Conservation (phyloP, 2,888 invertebrate species). For the Altica lythri region DNA sequence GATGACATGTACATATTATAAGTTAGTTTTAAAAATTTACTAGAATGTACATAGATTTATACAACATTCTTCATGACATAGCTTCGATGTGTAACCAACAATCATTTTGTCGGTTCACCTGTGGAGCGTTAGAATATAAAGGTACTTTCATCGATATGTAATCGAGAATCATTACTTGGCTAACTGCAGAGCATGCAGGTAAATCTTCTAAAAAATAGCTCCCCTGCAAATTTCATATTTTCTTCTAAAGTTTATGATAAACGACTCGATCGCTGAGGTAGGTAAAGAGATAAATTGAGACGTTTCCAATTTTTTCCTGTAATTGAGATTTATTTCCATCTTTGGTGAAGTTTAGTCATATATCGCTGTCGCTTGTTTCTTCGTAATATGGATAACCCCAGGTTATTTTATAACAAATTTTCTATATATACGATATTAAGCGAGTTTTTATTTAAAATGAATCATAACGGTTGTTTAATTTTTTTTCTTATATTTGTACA, state of each 20-base stretch:
- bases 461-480: too few species aligned
- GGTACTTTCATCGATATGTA: slow-evolving; percentile 12
- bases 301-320: slow-evolving; percentile 45
- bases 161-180: slow-evolving; percentile 28
- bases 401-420: too few species aligned
- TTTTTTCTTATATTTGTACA: too few species aligned
- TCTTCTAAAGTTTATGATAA: slow-evolving; percentile 49
- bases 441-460: too few species aligned
- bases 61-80: slow-evolving; percentile 46
- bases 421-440: too few species aligned
- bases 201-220: slow-evolving; percentile 45
- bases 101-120: slow-evolving; percentile 54
- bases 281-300: slow-evolving; percentile 53
- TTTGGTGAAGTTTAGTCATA: slow-evolving; percentile 22
- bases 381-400: too few species aligned
- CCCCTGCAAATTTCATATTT: slow-evolving; percentile 51
- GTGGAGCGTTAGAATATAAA: slow-evolving; percentile 37
- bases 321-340: slow-evolving; percentile 33
- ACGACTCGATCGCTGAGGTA: slow-evolving; percentile 48
- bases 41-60: slow-evolving; percentile 4
- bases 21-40: neutral
- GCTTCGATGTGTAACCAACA: slow-evolving; percentile 53
- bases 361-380: too few species aligned
- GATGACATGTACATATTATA: slow-evolving; percentile 6
- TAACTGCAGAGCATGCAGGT: slow-evolving; percentile 41